phyloP scores from a whole-genome alignment of 2,888 invertebrate species.

The Ectemnius cavifrons region DNA sequence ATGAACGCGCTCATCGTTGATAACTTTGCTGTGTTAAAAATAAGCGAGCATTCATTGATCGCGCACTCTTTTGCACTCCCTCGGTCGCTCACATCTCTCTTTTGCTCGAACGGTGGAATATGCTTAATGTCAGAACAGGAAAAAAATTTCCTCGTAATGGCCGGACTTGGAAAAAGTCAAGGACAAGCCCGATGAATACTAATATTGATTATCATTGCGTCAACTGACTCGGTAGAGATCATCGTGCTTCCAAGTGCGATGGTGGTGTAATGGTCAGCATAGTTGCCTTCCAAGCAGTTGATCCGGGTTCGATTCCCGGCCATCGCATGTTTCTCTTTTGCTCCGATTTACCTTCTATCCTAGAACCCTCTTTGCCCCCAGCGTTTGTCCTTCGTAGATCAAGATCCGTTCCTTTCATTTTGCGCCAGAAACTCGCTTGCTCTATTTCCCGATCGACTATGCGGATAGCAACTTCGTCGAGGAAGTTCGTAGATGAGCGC shows the following conservation, averaged over 20 bases:
- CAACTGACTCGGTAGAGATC: slow-evolving; percentile 15
- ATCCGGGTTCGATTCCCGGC: slow-evolving; percentile 77
- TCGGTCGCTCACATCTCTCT: not conserved
- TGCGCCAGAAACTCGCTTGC: too few species aligned
- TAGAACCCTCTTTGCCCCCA: too few species aligned
- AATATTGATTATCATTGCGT: slow-evolving; percentile 32
- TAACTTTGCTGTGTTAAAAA: slow-evolving; percentile 21
- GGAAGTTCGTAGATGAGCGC: slow-evolving; percentile 2
- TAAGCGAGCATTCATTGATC: slow-evolving; percentile 26
- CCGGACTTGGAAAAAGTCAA: slow-evolving; percentile 34
- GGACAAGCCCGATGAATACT: slow-evolving; percentile 4
- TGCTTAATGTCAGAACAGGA: not conserved
- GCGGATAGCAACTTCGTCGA: not conserved
- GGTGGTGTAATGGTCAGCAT: slow-evolving; percentile 77
- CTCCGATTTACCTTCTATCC: not conserved
- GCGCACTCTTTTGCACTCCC: not conserved
- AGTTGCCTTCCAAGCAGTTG: slow-evolving; percentile 76
- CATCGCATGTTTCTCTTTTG: slow-evolving; percentile 64
- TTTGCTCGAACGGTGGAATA: not conserved
- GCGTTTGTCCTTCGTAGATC: too few species aligned
- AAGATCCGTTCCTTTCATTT: too few species aligned
- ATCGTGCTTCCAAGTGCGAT: slow-evolving; percentile 59
- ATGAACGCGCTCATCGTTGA: not conserved
- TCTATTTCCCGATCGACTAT: too few species aligned
- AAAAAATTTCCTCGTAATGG: slow-evolving; percentile 15